Percentiles rank a stretch among this genome's conserved stretches.
Conservation (phyloP, 2,888 invertebrate genomes). For the Anodontia alba region DNA sequence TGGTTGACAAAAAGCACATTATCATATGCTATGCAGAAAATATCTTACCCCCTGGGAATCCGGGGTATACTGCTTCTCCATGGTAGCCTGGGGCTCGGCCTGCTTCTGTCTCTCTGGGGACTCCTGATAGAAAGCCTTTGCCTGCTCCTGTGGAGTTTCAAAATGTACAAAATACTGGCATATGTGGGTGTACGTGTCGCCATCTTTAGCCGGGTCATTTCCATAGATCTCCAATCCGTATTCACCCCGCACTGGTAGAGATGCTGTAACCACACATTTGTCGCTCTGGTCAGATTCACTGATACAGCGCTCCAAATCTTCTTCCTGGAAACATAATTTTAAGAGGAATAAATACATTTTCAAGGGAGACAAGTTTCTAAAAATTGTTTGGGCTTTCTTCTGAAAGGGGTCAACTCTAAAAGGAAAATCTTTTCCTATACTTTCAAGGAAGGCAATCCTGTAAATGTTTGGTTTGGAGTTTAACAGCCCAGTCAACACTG, state of each 20-base stretch:
- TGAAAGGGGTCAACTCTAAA: no score
- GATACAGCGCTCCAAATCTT: constrained; percentile 81
- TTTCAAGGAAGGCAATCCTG: no score
- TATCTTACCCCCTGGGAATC: constrained; percentile 68
- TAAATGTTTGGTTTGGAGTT: no score
- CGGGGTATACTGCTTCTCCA: constrained; percentile 61
- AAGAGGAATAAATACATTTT: no score
- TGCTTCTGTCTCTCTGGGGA: constrained; percentile 69
- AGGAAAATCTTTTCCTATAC: no score
- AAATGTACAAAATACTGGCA: constrained; percentile 82
- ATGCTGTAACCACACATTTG: constrained; percentile 73
- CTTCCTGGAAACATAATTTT: no score
- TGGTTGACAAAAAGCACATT: no score
- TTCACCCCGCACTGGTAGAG: constrained; percentile 82
- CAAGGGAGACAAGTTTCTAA: neutral
- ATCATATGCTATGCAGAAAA: no score
- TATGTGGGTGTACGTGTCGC: constrained; percentile 82
- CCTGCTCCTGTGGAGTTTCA: constrained; percentile 74
- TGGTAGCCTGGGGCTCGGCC: constrained; percentile 52
- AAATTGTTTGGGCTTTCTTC: neutral
- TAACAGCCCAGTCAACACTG: no score
- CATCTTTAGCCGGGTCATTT: constrained; percentile 84
- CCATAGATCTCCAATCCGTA: constrained; percentile 85
- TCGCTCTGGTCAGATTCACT: constrained; percentile 79
- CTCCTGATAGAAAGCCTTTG: constrained; percentile 78